Base-by-base conservation (phyloP, 92 coral and sea anemone species). In the Muricea muricata region DNA sequence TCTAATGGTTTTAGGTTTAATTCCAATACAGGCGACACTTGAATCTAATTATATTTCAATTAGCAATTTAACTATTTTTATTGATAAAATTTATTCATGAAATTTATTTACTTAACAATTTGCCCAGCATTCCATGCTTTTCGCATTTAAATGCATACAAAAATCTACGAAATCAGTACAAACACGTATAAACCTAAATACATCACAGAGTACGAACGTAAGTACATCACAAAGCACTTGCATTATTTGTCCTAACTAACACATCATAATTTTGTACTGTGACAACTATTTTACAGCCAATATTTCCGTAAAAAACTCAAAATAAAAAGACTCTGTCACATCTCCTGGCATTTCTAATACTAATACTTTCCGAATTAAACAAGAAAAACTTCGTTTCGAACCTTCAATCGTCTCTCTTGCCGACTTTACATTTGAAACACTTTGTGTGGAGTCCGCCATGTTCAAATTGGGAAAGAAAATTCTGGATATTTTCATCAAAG, bases 381-480 rank as follows among this genome's bases (percentile, higher is more conserved):
- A 32, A n/a, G 6, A 87, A 40, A 78, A 86, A 37, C 7, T n/a
- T 20, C 21, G 58, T 79, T 56, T 32, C 88, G 14, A 87, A 93
- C 99, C 92, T 90, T 97, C 99, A 91, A 97, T 90, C 20, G 99
- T 94, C 73, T 97, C 94, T 73, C 99, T 84, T 58, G 98, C 97
- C 21, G 95, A 90, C 20, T 94, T 56, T 28, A 93, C 90, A 70
- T 91, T 89, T 10, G 70, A 28, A 63, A 35, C 39, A 13, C 70
- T 63, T 6, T 84, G 52, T 28, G 70, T 68, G 2, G 79, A 31
- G 32, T 92, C 96, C 94, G 94, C 98, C 98, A 95, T 95, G 55
- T 95, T 94, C 92, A 48, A 75, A 32, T 81, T 42, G 18, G 30
- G 7, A 15, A 20, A 81, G 23, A 26, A 47, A 47, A 73, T 29